Base-by-base conservation (phyloP, 2,888 invertebrate species). In the Clivina fossor region DNA sequence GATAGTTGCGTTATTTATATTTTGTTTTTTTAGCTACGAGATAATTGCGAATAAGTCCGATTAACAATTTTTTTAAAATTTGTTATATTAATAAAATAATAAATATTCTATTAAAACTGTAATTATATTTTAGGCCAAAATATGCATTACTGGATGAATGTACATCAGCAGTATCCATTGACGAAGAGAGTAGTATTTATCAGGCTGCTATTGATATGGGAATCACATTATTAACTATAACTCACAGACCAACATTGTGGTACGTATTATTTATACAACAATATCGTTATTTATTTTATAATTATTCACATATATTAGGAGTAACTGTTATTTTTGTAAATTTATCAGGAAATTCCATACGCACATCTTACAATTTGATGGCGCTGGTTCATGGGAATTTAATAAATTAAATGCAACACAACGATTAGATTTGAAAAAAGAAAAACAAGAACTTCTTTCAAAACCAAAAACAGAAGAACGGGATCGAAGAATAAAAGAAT, bases 281-380 rank as follows among this genome's bases (percentile, higher is more conserved):
- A n/a, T n/a, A n/a, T n/a, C n/a, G n/a, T n/a, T n/a, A n/a, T n/a
- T n/a, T n/a, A n/a, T n/a, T n/a, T n/a, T n/a, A n/a, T n/a, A n/a
- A n/a, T n/a, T n/a, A n/a, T n/a, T n/a, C n/a, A n/a, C n/a, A n/a
- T n/a, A n/a, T n/a, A n/a, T n/a, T n/a, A n/a, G n/a, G n/a, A n/a
- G n/a, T n/a, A n/a, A n/a, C n/a, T n/a, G n/a, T n/a, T n/a, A n/a
- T n/a, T n/a, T n/a, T n/a, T n/a, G n/a, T n/a, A n/a, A n/a, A n/a
- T n/a, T n/a, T n/a, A n/a, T n/a, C n/a, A n/a, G n/a, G n/a, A 95
- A 93, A 78, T 97, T 94, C 76, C 98, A 99, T 74, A 90, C 91
- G 0, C 91, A 96, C 71, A 83, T 98, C 46, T 77, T 99, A 18
- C 93, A 96, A 69, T 98, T 98, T 74, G 95, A 97, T 73, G 98